These are phyloP conservation scores for Morone saxatilis DNA, from an alignment of 2,113 vertebrate species.

Conservation along the genomic window DNA sequence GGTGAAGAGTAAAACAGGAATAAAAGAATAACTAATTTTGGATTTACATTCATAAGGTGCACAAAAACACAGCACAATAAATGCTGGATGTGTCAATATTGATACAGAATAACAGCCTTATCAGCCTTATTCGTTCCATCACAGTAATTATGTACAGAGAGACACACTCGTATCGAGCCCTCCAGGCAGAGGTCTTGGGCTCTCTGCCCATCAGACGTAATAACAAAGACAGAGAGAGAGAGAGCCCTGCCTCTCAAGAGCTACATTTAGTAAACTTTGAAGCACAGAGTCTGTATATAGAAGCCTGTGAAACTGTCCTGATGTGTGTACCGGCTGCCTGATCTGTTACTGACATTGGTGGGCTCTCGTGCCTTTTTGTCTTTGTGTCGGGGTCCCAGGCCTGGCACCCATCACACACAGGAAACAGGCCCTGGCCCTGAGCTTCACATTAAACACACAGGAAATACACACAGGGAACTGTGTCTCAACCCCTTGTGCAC, in stretches of 20 bases:
- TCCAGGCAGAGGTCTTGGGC: constrained; percentile 19
- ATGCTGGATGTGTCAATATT: neutral
- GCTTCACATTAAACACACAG: constrained; percentile 81
- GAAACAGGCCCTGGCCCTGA: constrained; percentile 79
- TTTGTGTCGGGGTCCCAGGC: constrained; percentile 58
- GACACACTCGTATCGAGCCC: constrained; percentile 8
- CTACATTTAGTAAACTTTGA: constrained; percentile 59
- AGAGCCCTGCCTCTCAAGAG: constrained; percentile 32
- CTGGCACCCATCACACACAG: constrained; percentile 85
- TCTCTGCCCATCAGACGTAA: constrained; percentile 23
- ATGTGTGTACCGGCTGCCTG: constrained; percentile 61
- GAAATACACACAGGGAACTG: constrained; percentile 80
- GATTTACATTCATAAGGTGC: neutral
- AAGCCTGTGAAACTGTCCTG: constrained; percentile 61
- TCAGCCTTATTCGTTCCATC: neutral
- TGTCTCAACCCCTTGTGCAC: constrained; percentile 63
- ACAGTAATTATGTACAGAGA: neutral
- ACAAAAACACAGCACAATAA: neutral
- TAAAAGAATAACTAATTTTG: neutral
- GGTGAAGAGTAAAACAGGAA: neutral
- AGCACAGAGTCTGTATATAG: constrained; percentile 51
- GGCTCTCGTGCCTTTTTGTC: constrained; percentile 45
- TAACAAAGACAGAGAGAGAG: constrained; percentile 19
- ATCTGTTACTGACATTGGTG: constrained; percentile 56
- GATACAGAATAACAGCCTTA: neutral